Conservation (phyloP, 2,888 invertebrate species). For the Aspidapion aeneum region DNA sequence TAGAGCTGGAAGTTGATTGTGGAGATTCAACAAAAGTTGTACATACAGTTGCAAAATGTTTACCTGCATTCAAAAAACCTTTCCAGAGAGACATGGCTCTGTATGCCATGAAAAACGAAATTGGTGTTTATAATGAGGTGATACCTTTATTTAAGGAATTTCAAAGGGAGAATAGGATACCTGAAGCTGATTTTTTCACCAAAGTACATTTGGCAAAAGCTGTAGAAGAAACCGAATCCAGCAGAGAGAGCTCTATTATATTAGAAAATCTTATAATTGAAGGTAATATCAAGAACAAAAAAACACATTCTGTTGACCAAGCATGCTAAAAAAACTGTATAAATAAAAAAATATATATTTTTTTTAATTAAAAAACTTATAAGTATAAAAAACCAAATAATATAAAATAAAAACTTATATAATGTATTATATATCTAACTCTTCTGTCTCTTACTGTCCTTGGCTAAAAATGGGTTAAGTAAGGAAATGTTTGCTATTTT, state of each 20-base stretch:
- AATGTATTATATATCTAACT: no score
- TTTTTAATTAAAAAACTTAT: no score
- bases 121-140: conserved; percentile 9
- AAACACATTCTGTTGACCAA: neutral
- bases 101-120: conserved; percentile 8
- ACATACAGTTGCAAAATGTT: conserved; percentile 8
- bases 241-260: neutral
- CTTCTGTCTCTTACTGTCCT: no score
- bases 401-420: no score
- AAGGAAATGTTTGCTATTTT: no score
- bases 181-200: neutral
- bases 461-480: no score
- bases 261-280: conserved; percentile 11
- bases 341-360: neutral
- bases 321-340: no score
- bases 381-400: no score
- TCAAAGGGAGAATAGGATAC: neutral
- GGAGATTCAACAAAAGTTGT: neutral
- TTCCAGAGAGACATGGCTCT: neutral
- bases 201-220: neutral
- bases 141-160: conserved; percentile 4
- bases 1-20: conserved; percentile 3
- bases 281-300: neutral
- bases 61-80: neutral
- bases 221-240: neutral